Evolutionary conservation across 2,113 vertebrate species (phyloP).

Genomic region (Elachura formosa): DNA sequence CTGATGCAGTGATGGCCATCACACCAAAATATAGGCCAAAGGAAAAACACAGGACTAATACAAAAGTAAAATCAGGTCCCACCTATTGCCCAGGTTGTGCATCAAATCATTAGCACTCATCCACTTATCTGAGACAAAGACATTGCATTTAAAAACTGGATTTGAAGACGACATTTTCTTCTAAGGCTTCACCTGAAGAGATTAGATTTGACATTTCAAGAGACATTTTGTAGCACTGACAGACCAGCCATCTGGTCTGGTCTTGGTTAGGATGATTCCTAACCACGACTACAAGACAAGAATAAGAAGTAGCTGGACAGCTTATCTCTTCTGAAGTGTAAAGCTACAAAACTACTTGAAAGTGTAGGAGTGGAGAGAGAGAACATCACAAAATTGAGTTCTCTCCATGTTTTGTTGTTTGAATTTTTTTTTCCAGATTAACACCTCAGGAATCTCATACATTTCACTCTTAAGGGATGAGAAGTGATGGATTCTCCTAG

Average conservation of each 20-base stretch:
- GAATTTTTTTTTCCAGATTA: not conserved
- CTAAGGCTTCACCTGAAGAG: not conserved
- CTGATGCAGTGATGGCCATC: not conserved
- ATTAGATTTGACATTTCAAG: conserved; percentile 1
- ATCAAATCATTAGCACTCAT: not conserved
- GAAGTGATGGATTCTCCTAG: not conserved
- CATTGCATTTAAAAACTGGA: not conserved
- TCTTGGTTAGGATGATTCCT: no score
- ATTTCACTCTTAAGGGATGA: not conserved
- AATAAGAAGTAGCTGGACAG: not conserved
- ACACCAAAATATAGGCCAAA: not conserved
- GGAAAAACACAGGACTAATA: not conserved
- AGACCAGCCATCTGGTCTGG: not conserved
- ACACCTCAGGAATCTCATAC: not conserved
- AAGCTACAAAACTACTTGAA: not conserved
- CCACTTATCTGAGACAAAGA: not conserved
- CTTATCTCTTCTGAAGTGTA: not conserved
- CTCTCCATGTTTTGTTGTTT: not conserved
- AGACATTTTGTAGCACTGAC: not conserved
- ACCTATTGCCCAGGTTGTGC: not conserved
- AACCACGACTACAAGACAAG: not conserved
- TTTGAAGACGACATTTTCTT: not conserved
- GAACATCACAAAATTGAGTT: not conserved
- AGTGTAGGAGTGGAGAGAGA: not conserved
- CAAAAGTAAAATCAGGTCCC: not conserved